Percentiles rank a stretch among this genome's conserved stretches.
phyloP scores from a whole-genome alignment of 2,113 vertebrate species.

The Microtus oregoni region DNA sequence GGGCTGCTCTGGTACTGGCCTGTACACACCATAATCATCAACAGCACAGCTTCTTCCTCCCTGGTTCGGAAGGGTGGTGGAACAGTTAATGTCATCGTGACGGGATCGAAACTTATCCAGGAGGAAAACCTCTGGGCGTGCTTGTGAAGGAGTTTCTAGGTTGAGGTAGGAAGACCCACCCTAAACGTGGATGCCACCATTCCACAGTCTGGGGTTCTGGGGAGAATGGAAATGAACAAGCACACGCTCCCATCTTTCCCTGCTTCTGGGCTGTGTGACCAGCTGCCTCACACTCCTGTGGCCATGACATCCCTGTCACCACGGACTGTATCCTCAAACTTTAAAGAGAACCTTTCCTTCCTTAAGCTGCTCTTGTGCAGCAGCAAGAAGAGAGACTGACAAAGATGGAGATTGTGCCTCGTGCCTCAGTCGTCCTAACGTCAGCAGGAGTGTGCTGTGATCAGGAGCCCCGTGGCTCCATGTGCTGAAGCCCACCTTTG shows the following conservation, averaged over 20 bases:
- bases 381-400: not conserved
- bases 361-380: not conserved
- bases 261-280: too few relatives aligned
- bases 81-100: not conserved
- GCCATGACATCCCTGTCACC: too few relatives aligned
- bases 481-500: not conserved
- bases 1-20: not conserved
- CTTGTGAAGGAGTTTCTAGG: not conserved
- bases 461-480: not conserved
- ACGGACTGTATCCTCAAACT: not conserved
- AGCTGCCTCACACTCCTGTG: not conserved
- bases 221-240: not conserved
- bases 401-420: not conserved
- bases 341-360: not conserved
- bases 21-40: rapidly evolving
- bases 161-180: not conserved
- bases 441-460: not conserved
- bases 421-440: not conserved
- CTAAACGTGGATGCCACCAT: too few relatives aligned
- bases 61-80: not conserved
- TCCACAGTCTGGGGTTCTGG: not conserved
- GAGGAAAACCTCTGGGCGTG: not conserved
- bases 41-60: not conserved
- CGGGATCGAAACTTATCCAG: not conserved
- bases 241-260: not conserved